A percentile compares a stretch with the other conserved stretches of the same genome.
These are phyloP conservation scores for Fulica atra DNA, from an alignment of 2,113 vertebrate genomes.

Conservation along the genomic window DNA sequence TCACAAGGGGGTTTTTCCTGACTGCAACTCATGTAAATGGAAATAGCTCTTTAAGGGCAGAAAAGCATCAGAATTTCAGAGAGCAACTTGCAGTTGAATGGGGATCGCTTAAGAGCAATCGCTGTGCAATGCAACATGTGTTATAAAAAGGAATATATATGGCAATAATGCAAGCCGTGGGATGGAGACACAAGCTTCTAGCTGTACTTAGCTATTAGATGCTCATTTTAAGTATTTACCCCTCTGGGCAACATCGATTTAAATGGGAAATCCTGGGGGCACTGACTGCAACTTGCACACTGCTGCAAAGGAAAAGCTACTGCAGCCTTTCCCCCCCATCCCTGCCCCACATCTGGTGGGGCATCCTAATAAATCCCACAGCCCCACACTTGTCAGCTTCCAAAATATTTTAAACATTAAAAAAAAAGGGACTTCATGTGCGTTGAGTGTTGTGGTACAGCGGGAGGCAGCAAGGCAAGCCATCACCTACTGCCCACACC, in stretches of 20 bases:
- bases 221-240: not conserved
- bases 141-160: not conserved
- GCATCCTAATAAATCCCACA: not conserved
- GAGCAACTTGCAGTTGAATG: not conserved
- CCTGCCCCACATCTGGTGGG: rapidly evolving
- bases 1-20: not conserved
- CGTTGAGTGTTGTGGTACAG: too few species aligned
- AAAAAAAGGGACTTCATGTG: not conserved
- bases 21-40: not conserved
- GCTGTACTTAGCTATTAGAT: not conserved
- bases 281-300: not conserved
- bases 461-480: not conserved
- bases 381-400: not conserved
- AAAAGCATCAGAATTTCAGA: not conserved
- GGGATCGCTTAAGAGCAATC: not conserved
- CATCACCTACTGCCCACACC: not conserved
- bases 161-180: not conserved
- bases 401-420: not conserved
- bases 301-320: not conserved
- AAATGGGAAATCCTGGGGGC: not conserved
- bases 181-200: not conserved
- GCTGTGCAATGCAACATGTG: not conserved
- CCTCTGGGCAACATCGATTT: not conserved
- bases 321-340: not conserved
- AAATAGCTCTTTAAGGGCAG: not conserved